Evolutionary conservation across 1,140 invertebrate genomes (phyloP).

Genomic region (Asobara japonica): DNA sequence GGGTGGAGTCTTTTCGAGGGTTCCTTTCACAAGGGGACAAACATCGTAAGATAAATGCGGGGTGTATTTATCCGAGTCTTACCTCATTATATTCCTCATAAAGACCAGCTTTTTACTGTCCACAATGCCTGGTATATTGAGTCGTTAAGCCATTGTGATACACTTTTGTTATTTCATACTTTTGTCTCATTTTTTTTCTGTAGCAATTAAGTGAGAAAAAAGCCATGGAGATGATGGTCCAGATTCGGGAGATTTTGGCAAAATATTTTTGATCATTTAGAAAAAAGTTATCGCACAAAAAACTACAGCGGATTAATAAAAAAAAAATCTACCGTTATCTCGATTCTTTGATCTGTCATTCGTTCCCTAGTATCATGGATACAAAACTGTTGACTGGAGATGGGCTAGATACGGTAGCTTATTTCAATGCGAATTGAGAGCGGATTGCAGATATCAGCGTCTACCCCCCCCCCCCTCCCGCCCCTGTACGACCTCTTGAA

Average conservation of each 20-base stretch:
- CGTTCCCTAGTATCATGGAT: background rate
- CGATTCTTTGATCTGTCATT: background rate
- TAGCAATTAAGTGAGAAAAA: background rate
- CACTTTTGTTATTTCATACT: background rate
- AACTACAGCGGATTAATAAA: too few species aligned
- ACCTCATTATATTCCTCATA: conserved; percentile 7
- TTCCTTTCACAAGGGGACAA: background rate
- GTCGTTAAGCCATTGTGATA: background rate
- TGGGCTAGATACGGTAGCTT: conserved; percentile 34
- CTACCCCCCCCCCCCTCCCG: conserved; percentile 2
- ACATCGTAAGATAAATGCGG: conserved; percentile 9
- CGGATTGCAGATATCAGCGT: conserved; percentile 51
- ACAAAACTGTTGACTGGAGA: background rate
- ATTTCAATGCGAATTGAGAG: conserved; percentile 55
- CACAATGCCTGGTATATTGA: background rate
- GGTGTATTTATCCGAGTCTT: conserved; percentile 1
- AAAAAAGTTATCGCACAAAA: too few species aligned
- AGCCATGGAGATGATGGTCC: too few species aligned
- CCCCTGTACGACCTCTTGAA: conserved; percentile 40
- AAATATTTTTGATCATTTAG: too few species aligned
- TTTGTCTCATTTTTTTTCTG: background rate
- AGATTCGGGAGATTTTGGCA: background rate
- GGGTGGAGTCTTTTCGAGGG: background rate
- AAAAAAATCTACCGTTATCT: background rate
- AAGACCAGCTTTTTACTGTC: conserved; percentile 9